These are phyloP conservation scores for Heloderma charlesbogerti DNA, from an alignment of 2,113 vertebrate genomes.

Conservation along the genomic window DNA sequence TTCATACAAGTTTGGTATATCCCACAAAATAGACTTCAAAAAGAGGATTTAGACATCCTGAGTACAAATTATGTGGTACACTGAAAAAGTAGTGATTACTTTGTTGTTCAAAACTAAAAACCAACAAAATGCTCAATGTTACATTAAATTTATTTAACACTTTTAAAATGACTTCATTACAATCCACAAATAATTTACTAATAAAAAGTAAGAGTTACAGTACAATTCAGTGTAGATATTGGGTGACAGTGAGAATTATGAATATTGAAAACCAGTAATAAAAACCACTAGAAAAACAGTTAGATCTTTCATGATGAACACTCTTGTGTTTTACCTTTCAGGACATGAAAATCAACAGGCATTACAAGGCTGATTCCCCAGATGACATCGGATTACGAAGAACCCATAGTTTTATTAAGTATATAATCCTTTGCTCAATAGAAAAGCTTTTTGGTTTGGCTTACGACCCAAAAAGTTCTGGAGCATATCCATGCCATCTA, in stretches of 20 bases:
- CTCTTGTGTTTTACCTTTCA: conserved; percentile 30
- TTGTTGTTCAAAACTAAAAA: conserved; percentile 54
- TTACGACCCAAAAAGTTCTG: conserved; percentile 87
- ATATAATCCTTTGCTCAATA: conserved; percentile 89
- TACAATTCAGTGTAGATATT: conserved; percentile 4
- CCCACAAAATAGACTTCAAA: background rate
- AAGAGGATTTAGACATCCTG: background rate
- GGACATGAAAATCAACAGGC: conserved; percentile 48
- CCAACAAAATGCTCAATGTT: background rate
- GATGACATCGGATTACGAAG: conserved; percentile 47
- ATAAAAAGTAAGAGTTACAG: conserved; percentile 36
- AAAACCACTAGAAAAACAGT: conserved; percentile 3
- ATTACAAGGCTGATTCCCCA: conserved; percentile 58
- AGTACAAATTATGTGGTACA: background rate
- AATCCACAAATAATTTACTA: conserved; percentile 23
- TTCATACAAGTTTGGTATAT: background rate
- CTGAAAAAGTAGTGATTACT: conserved; percentile 37
- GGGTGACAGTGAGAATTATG: background rate
- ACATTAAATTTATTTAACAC: background rate
- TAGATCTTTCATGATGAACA: background rate
- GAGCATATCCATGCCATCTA: conserved; percentile 92
- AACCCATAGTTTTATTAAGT: conserved; percentile 62
- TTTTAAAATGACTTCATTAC: conserved; percentile 2
- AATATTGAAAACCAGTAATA: conserved; percentile 49
- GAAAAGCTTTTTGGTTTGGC: conserved; percentile 90